Base-by-base conservation (phyloP, 1,140 invertebrate species). In the Bilobella aurantiaca region DNA sequence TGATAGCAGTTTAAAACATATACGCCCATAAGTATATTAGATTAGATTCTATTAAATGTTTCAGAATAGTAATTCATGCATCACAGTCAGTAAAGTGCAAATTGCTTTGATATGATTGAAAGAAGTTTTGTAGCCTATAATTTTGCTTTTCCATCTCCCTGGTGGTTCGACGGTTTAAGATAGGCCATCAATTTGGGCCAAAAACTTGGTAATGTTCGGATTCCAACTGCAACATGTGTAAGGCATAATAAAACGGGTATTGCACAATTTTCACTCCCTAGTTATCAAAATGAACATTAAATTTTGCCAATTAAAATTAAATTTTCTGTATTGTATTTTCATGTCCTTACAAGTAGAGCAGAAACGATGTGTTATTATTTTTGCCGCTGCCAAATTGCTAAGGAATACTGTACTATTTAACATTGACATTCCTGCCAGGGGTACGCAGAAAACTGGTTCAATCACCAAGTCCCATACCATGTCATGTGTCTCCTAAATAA, bases 341-440 rank as follows among this genome's bases (percentile, higher is more conserved):
- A n/a, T n/a, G 12, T 3, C 25, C 60, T 57, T 66, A 70, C 69
- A 25, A 32, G 58, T 25, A 8, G 28, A 25, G 46, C 31, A 66
- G 3, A 70, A 21, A 23, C 56, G 31, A 12, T 27, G 12, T 1
- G 58, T 16, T 30, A 65, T 60, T 16, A 47, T n/a, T 16, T 14
- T 3, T 1, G 69, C 66, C 1, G 63, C 53, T 18, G 58, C 46
- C 58, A 66, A n/a, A 42, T 23, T 67, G 47, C 68, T 66, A 58
- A 63, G 65, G 57, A 73, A 73, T n/a, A 73, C 64, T 29, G 58
- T 12, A 34, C 71, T 73, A 56, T 73, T 73, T n/a, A 69, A n/a
- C 37, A 73, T 67, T 0, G 71, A 69, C 68, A 73, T 69, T 16
- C 31, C 66, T 14, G 71, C 71, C n/a, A 73, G 61, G 21, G 71